Evolutionary conservation across 2,113 vertebrate species (phyloP).

Genomic region (cattle (Bos taurus)): ARS-UCD2.0 NC_037332.1:66909501-66910000

Average conservation of each 20-base stretch:
- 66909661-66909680: not conserved
- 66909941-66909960: not conserved
- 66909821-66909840: not conserved
- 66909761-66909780: not conserved
- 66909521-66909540: not conserved
- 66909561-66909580: not conserved
- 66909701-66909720: not conserved
- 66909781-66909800: not conserved
- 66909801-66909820: not conserved
- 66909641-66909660: not conserved
- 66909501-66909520: not conserved
- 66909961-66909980: not conserved
- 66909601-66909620: not conserved
- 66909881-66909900: not conserved
- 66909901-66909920: not conserved
- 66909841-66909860: not conserved
- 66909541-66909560: not conserved
- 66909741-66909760: not conserved
- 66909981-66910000: too few species aligned
- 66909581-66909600: not conserved
- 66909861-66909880: not conserved
- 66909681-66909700: rapidly evolving
- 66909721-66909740: not conserved
- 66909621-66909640: not conserved
- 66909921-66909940: not conserved